Percentiles rank a stretch among this genome's conserved stretches.
phyloP scores from a whole-genome alignment of 2,797 vertebrate species.

The Merluccius polli region DNA sequence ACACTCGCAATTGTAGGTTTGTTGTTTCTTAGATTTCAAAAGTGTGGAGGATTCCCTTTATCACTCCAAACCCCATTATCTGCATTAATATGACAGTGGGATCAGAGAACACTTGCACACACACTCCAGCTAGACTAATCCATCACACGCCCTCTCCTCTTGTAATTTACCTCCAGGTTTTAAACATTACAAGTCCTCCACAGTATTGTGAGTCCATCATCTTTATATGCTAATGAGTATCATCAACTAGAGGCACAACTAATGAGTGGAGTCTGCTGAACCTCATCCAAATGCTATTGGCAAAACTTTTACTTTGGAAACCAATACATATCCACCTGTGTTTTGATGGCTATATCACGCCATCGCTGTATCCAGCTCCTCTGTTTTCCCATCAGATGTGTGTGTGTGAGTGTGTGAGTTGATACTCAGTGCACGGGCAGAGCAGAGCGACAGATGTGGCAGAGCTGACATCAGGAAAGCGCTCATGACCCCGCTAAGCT shows the following conservation, averaged over 20 bases:
- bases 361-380: not conserved
- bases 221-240: not conserved
- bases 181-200: not conserved
- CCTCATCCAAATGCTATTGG: not conserved
- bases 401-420: not conserved
- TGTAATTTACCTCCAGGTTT: not conserved
- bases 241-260: not conserved
- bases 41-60: not conserved
- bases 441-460: slow-evolving; percentile 47
- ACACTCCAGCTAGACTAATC: not conserved
- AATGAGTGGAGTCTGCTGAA: not conserved
- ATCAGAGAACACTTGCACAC: not conserved
- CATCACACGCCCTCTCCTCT: not conserved
- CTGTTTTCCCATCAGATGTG: slow-evolving; percentile 10
- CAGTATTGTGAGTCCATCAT: not conserved
- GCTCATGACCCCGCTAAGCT: slow-evolving; percentile 37
- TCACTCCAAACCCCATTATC: not conserved
- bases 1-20: not conserved
- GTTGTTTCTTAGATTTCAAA: not conserved
- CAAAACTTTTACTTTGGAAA: not conserved
- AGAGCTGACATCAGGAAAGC: slow-evolving; percentile 42
- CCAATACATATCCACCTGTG: not conserved
- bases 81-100: not conserved
- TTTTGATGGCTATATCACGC: not conserved
- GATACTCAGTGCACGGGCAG: not conserved